Percentiles rank a stretch among this genome's conserved stretches.
phyloP scores from a whole-genome alignment of 2,113 vertebrate genomes.

The Rhynchomys soricoides region DNA sequence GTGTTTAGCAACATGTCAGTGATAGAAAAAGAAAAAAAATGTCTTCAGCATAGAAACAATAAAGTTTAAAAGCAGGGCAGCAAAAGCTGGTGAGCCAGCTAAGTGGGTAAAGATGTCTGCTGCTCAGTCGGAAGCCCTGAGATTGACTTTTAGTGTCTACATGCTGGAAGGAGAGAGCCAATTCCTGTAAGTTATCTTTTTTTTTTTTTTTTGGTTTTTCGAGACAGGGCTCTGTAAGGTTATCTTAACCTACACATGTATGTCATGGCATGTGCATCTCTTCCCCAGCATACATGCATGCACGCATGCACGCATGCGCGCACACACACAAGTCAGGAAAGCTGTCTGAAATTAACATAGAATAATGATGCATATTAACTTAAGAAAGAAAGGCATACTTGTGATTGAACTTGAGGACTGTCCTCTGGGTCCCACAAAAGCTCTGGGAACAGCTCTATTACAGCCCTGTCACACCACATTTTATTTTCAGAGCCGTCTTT shows the following conservation, averaged over 20 bases:
- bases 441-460: neutral
- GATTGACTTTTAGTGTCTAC: no score
- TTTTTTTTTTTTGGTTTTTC: no score
- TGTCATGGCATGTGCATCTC: neutral
- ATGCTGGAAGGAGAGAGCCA: neutral
- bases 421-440: neutral
- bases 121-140: neutral
- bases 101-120: neutral
- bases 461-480: neutral
- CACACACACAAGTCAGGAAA: neutral
- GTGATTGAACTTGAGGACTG: neutral
- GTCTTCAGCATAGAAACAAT: constrained; percentile 2
- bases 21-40: neutral
- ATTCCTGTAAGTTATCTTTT: neutral
- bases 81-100: neutral
- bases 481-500: constrained; percentile 28
- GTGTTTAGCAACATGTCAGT: neutral
- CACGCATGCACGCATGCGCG: neutral
- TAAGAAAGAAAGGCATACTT: neutral
- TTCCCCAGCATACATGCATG: neutral
- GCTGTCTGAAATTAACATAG: neutral
- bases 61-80: neutral
- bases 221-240: no score
- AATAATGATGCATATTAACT: constrained; percentile 27
- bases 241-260: neutral